A percentile compares a stretch with the other conserved stretches of the same genome.
phyloP scores from a whole-genome alignment of 92 coral and sea anemone genomes.

The Phenganax stokvisi region DNA sequence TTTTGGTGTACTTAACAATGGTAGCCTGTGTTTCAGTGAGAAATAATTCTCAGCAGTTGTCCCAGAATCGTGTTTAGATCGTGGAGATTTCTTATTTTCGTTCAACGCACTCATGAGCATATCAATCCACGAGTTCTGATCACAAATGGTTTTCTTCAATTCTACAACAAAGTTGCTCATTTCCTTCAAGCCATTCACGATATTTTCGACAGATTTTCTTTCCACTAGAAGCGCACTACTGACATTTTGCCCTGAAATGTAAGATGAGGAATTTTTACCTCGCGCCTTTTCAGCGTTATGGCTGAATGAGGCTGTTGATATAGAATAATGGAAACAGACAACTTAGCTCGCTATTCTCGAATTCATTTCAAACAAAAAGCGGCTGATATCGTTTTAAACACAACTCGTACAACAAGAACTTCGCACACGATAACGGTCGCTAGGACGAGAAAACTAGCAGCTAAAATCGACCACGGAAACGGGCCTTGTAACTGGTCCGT shows the following conservation, averaged over 20 bases:
- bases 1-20: neutral
- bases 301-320: neutral
- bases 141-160: constrained; percentile 35
- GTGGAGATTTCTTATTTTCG: neutral
- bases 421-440: no score
- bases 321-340: no score
- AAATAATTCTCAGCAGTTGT: neutral
- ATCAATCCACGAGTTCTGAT: constrained; percentile 38
- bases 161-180: constrained; percentile 1
- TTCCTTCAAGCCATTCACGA: constrained; percentile 7
- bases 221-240: constrained; percentile 40
- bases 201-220: constrained; percentile 2
- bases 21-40: neutral
- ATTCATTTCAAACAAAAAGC: no score
- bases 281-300: no score
- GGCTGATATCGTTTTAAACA: no score
- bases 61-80: neutral
- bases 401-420: no score
- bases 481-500: no score
- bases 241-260: constrained; percentile 54
- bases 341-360: no score
- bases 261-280: neutral
- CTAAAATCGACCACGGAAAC: no score
- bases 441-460: no score
- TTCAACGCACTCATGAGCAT: constrained; percentile 9